Evolutionary conservation across 1,140 invertebrate species (phyloP), one percentile per base, ranked within the genome.

Genomic region (Drosophila kohkoa): DNA sequence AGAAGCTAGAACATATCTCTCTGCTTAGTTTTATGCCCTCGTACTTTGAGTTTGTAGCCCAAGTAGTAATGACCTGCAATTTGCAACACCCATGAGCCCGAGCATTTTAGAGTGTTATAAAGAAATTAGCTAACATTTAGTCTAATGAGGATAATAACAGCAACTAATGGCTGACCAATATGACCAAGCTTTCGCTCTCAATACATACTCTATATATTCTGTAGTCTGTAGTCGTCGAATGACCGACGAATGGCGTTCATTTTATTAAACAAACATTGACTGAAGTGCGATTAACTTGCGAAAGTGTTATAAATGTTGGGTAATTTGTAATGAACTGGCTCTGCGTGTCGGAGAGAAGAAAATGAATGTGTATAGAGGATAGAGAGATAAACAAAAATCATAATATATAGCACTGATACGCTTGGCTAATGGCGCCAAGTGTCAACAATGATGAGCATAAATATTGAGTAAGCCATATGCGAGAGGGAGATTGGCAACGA

Each of bases 51-150:
- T 62, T 43, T 38, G 35, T 38, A 38, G 57, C 51, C 20, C 20
- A 25, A 25, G 20, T 58, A 70, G 67, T 86, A 86, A 86, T 86
- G 79, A 82, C 65, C 79, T 43, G 63, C 51, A 77, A 87, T 87
- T 87, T 87, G 83, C 83, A 67, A 82, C 79, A 88, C 67, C 79
- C 76, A 59, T 49, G 46, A 43, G 45, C 38, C 43, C 20, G 7
- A 63, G 32, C 64, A 83, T 80, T 87, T 87, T 87, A 87, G 80
- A 87, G 82, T 88, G 83, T 88, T 88, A 79, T 75, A 80, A 88
- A 87, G 83, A 87, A 88, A 87, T 87, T 87, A 87, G 83, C 83
- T 59, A 80, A 69, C 80, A 87, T 87, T 86, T 87, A 87, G 80
- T 67, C 66, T 87, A 87, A 87, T 87, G 82, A 88, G 82, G 43